phyloP scores from a whole-genome alignment of 2,113 vertebrate species.

The Oreotrochilus melanogaster region DNA sequence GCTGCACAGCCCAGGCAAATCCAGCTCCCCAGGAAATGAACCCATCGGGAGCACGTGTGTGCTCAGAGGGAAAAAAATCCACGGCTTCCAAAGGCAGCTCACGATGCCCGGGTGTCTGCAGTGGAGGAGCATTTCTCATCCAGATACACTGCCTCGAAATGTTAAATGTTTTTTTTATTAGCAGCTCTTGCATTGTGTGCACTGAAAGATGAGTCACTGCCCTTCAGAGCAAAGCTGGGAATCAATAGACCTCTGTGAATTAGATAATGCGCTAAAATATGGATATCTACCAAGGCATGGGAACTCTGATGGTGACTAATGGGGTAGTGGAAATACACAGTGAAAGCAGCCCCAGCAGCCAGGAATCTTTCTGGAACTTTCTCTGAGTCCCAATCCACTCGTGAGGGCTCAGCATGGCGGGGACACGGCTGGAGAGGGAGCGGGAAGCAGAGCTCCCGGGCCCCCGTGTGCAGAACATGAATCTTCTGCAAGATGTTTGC shows the following conservation, averaged over 20 bases:
- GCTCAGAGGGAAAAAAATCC: too few species aligned
- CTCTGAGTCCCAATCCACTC: background rate
- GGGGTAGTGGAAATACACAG: background rate
- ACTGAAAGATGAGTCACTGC: conserved; percentile 53
- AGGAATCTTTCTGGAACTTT: background rate
- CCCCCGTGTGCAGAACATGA: background rate
- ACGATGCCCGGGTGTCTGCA: background rate
- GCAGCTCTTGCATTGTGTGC: background rate
- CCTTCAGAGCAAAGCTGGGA: conserved; percentile 29
- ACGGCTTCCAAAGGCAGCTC: background rate
- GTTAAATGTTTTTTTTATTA: conserved; percentile 29
- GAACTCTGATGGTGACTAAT: background rate
- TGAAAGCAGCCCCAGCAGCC: background rate
- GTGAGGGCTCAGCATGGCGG: background rate
- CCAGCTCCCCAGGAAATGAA: too few species aligned
- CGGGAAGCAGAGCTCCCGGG: background rate
- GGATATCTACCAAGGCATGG: background rate
- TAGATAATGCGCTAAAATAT: background rate
- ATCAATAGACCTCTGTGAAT: conserved; percentile 4
- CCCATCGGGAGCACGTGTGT: accelerated
- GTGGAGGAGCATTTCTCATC: background rate
- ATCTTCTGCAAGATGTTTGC: background rate
- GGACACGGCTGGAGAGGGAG: accelerated
- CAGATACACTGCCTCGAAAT: background rate
- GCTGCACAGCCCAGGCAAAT: too few species aligned